Conservation (phyloP, 1,140 invertebrate species). For the Chionoecetes opilio region DNA sequence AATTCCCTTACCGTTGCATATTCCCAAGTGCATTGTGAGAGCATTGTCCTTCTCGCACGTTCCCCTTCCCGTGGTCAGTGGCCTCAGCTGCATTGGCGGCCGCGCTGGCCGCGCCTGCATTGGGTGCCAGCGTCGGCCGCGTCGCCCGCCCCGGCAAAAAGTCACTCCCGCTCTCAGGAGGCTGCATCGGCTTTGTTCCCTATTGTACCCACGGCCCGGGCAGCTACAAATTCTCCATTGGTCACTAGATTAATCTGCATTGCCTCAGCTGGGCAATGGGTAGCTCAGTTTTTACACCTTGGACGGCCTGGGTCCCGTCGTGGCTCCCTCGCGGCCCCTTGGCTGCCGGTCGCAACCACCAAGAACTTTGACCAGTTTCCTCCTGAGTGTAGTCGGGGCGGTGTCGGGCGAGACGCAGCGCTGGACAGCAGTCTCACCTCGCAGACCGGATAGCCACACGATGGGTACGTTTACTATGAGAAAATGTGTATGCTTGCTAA, state of each 20-base stretch:
- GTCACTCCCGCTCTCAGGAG: slow-evolving; percentile 63
- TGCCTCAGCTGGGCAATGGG: slow-evolving; percentile 73
- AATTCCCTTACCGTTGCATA: slow-evolving; percentile 72
- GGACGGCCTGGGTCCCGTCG: slow-evolving; percentile 45
- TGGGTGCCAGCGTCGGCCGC: slow-evolving; percentile 73
- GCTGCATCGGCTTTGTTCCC: slow-evolving; percentile 50
- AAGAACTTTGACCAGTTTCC: slow-evolving; percentile 75
- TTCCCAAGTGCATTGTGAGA: slow-evolving; percentile 78
- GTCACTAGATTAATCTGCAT: slow-evolving; percentile 79
- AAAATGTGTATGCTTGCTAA: no score
- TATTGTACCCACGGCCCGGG: slow-evolving; percentile 52
- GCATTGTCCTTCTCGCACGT: slow-evolving; percentile 66
- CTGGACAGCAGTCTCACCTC: neutral
- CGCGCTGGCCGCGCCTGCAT: slow-evolving; percentile 71
- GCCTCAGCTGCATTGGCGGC: slow-evolving; percentile 74
- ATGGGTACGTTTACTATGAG: neutral
- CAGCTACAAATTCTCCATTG: slow-evolving; percentile 65
- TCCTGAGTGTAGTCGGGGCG: slow-evolving; percentile 68
- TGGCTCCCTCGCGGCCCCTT: slow-evolving; percentile 54
- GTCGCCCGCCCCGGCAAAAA: slow-evolving; percentile 67
- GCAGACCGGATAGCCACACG: neutral
- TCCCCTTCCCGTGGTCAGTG: slow-evolving; percentile 71
- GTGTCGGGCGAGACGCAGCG: slow-evolving; percentile 43
- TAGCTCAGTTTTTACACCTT: slow-evolving; percentile 78
- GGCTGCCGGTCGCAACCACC: slow-evolving; percentile 48